Conservation (phyloP, 1,140 invertebrate species). For the Magallana ariakensis region DNA sequence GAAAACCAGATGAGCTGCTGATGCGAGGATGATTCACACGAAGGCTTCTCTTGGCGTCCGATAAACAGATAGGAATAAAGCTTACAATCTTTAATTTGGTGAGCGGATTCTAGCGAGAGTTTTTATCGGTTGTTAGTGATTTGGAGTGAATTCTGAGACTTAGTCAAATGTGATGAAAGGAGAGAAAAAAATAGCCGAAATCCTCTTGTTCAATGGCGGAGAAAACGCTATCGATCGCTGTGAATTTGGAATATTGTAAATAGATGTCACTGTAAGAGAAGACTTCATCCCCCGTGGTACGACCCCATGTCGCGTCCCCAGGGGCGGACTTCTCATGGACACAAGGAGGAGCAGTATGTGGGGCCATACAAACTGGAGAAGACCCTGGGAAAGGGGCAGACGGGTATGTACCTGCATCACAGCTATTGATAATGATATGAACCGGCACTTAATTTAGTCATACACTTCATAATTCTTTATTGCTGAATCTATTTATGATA, state of each 20-base stretch:
- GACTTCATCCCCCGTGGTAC: background rate
- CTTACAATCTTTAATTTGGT: constrained; percentile 8
- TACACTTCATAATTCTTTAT: too few relatives aligned
- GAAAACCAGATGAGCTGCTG: constrained; percentile 30
- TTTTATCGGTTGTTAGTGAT: background rate
- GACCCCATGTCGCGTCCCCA: constrained; percentile 55
- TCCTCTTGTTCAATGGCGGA: constrained; percentile 23
- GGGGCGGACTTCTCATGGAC: constrained; percentile 50
- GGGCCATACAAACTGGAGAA: constrained; percentile 99
- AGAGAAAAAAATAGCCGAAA: constrained; percentile 14
- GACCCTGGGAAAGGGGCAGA: constrained; percentile 99
- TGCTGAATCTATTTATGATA: too few relatives aligned
- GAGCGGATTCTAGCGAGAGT: background rate
- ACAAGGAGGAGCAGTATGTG: constrained; percentile 89
- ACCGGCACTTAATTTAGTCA: background rate
- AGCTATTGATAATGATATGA: background rate
- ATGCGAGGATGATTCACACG: constrained; percentile 32
- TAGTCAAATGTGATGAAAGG: background rate
- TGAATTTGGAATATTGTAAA: constrained; percentile 32
- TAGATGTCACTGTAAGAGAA: constrained; percentile 10
- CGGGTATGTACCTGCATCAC: constrained; percentile 85
- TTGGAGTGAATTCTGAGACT: background rate
- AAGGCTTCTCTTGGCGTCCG: background rate
- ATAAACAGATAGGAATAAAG: constrained; percentile 12
- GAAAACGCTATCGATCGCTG: constrained; percentile 29